Evolutionary conservation across 2,797 vertebrate genomes (phyloP), one percentile per base, ranked within the genome.

Genomic region (Acrocephalus scirpaceus): DNA sequence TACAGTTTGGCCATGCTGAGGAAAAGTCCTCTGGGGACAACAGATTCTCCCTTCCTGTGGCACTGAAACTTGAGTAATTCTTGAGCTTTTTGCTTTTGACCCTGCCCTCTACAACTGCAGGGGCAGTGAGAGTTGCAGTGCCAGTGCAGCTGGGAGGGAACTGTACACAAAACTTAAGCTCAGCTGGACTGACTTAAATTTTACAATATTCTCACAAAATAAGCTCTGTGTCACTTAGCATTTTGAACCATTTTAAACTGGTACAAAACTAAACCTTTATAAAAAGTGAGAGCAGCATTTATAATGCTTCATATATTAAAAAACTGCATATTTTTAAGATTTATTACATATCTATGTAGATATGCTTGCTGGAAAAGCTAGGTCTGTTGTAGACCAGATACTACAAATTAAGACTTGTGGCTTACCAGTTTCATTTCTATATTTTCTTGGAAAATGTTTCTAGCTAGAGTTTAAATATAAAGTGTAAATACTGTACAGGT

Each of bases 401-500:
- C 96, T 95, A 96, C 96, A 95, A 92, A 92, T 75, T 47, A 77
- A 95, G 88, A 95, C 94, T 90, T 93, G 92, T 97, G 97, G 97
- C 95, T 95, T 98, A 92, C 96, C 65, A 88, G 86, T 97, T 96
- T 98, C 97, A 97, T 97, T 96, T 92, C 93, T 98, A 97, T 98
- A 98, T 99, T 98, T 98, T 96, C 96, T 97, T 98, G 96, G 97
- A 98, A 98, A 98, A 97, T 97, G 95, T 98, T 98, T 98, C 97
- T 98, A 98, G 97, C 96, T 97, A 97, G 96, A 97, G 88, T 97
- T 96, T 97, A 96, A 98, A 98, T 98, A 98, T 97, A 97, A 93
- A 97, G 96, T 99, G 98, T 99, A 98, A 98, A 99, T 98, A 98
- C 89, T 99, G 98, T 99, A 99, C 97, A 99, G 98, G 96, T 97